Evolutionary conservation across 2,113 vertebrate species (phyloP), one percentile per base, ranked within the genome.

Genomic region (Cyprinodon tularosa): DNA sequence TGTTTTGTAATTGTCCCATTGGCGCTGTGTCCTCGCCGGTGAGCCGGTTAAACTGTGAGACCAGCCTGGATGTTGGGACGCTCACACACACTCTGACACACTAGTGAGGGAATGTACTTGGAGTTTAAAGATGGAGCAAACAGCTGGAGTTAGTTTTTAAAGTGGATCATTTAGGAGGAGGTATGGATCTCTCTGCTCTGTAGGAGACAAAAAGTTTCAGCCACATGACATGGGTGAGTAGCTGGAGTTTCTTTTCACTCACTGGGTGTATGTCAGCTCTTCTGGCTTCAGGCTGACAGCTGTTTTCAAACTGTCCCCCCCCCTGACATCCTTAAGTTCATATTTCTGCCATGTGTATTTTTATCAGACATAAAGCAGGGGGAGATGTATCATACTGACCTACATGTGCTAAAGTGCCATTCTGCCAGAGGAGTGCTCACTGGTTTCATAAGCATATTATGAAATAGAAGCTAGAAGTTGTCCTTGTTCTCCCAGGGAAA

Each of bases 1-100:
- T 90, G 88, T 93, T 93, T 93, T 93, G 91, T 93, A 93, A 93
- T 91, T 91, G 91, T 91, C 90, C 89, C 84, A 50, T 67, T 88
- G 89, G 89, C 89, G 86, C 85, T 84, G 63, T 82, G 86, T 87
- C 79, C 86, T 78, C 76, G 50, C 29, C 67, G 77, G 71, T 81
- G 80, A 14, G n/a, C 72, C 40, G 57, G 71, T 62, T 80, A 65
- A 70, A 76, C 85, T 84, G 80, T 29, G 14, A 68, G 66, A 72
- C 80, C 37, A 84, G 73, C 38, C 78, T 75, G 38, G 60, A 62
- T 53, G 71, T 84, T 61, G 15, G 71, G 81, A 81, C 72, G 66
- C 76, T 67, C 72, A 74, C 69, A 67, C 2, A 60, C 71, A 72
- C 68, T 36, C 62, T 68, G 67, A 77, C 66, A 45, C 37, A 10